phyloP scores from a whole-genome alignment of 2,113 vertebrate species.

The Orycteropus afer region DNA sequence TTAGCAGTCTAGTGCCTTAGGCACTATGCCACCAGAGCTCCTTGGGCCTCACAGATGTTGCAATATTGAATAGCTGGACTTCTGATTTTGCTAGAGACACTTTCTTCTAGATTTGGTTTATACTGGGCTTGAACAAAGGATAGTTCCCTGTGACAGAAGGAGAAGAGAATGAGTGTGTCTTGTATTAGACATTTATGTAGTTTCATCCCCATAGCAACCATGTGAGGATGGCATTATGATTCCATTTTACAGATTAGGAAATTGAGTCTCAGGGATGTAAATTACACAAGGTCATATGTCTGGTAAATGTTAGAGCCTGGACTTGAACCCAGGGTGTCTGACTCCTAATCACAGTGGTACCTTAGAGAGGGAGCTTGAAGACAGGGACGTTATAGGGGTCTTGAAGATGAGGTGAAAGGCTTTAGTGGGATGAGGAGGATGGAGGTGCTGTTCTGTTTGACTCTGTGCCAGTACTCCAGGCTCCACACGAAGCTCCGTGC shows the following conservation, averaged over 20 bases:
- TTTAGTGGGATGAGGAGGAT: fast-evolving
- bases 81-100: neutral
- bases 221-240: neutral
- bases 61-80: neutral
- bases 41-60: neutral
- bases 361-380: neutral
- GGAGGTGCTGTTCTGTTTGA: neutral
- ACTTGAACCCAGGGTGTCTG: neutral
- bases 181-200: neutral
- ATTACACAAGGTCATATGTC: neutral
- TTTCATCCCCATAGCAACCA: neutral
- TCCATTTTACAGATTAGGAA: conserved; percentile 29
- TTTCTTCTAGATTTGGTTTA: conserved; percentile 11
- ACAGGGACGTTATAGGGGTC: neutral
- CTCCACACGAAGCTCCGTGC: neutral
- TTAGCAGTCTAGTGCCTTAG: too few relatives aligned
- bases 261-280: neutral
- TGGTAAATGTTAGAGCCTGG: neutral
- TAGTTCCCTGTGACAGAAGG: neutral
- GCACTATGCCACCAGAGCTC: too few relatives aligned
- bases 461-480: neutral
- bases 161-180: neutral
- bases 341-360: neutral
- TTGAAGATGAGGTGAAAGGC: neutral
- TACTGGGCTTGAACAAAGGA: neutral